phyloP scores from a whole-genome alignment of 2,888 invertebrate genomes.

The Hemithea aestivaria region DNA sequence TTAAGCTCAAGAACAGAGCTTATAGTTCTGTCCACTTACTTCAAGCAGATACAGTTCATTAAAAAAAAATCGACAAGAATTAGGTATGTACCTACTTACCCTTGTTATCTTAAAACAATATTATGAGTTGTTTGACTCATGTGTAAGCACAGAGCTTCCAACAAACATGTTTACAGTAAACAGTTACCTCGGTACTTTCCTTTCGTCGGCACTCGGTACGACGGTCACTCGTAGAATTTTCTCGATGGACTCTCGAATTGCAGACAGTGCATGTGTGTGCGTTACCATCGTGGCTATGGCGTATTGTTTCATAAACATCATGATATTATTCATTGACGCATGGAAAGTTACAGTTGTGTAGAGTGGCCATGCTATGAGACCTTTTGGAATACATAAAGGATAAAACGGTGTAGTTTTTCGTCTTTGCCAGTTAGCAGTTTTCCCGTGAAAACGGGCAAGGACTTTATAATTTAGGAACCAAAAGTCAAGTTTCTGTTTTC shows the following conservation, averaged over 20 bases:
- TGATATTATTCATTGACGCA: conserved; percentile 44
- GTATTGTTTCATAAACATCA: conserved; percentile 66
- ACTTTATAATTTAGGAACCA: too few species aligned
- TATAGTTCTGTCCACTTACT: too few species aligned
- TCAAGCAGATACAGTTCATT: too few species aligned
- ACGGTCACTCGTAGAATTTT: conserved; percentile 34
- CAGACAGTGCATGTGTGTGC: conserved; percentile 26
- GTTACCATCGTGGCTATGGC: conserved; percentile 32
- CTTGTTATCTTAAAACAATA: not conserved
- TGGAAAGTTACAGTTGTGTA: conserved; percentile 48
- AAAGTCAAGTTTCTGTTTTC: too few species aligned
- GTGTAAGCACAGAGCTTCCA: not conserved
- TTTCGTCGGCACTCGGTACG: conserved; percentile 4
- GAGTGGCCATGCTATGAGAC: conserved; percentile 14
- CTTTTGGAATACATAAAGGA: too few species aligned
- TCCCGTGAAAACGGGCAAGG: too few species aligned
- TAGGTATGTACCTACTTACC: too few species aligned
- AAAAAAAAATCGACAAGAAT: too few species aligned
- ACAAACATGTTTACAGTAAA: conserved; percentile 13
- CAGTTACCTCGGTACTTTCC: conserved; percentile 13
- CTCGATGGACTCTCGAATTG: conserved; percentile 37
- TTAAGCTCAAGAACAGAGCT: too few species aligned
- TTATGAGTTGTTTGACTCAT: not conserved
- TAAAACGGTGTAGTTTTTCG: too few species aligned
- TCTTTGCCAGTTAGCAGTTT: too few species aligned